phyloP scores from a whole-genome alignment of 35 echinoderm and acorn worm genomes.

The Amphiura filiformis region DNA sequence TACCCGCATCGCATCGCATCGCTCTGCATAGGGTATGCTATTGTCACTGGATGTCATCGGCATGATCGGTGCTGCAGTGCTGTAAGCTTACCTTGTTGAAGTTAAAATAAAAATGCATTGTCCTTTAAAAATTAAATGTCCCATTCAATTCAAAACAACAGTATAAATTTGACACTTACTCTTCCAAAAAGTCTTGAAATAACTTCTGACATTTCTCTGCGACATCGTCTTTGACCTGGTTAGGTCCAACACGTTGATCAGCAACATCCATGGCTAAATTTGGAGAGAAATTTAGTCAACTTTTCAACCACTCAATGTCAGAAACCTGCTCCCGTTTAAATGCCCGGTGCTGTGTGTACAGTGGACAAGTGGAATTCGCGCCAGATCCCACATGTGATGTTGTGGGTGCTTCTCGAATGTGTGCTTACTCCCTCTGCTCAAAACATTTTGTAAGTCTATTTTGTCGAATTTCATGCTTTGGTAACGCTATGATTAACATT shows the following conservation, averaged over 20 bases:
- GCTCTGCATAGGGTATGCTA: too few relatives aligned
- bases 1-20: too few relatives aligned
- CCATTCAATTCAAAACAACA: not conserved
- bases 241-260: constrained; percentile 86
- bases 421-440: not conserved
- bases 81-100: not conserved
- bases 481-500: too few relatives aligned
- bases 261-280: constrained; percentile 84
- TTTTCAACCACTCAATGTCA: not conserved
- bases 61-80: not conserved
- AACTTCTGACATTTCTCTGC: constrained; percentile 95
- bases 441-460: too few relatives aligned
- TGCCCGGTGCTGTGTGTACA: not conserved
- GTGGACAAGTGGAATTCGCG: not conserved
- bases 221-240: constrained; percentile 91
- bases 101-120: not conserved
- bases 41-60: not conserved
- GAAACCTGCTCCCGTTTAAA: not conserved
- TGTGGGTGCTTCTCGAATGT: not conserved
- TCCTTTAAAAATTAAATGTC: constrained; percentile 26
- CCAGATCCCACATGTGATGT: not conserved
- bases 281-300: not conserved
- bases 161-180: constrained; percentile 62
- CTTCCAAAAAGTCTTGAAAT: constrained; percentile 98
- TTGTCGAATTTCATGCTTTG: too few relatives aligned